Evolutionary conservation across 2,888 invertebrate genomes (phyloP).

Genomic region (Aromia moschata): DNA sequence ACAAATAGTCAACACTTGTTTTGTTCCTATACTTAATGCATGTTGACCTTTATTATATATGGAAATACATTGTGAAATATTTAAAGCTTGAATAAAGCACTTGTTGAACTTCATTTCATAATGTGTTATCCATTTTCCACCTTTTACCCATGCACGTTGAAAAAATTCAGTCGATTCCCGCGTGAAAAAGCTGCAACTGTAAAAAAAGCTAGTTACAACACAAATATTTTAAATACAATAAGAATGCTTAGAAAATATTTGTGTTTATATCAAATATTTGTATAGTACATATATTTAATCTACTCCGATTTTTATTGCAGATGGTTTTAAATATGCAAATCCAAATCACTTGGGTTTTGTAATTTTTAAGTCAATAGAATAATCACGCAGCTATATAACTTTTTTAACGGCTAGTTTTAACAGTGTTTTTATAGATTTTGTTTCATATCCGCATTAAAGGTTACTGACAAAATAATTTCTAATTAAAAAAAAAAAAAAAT

Average conservation of each 20-base stretch:
- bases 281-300: too few relatives aligned
- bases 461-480: neutral
- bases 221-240: neutral
- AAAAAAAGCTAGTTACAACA: neutral
- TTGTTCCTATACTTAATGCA: slow-evolving; percentile 58
- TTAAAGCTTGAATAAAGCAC: slow-evolving; percentile 72
- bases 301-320: neutral
- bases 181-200: slow-evolving; percentile 6
- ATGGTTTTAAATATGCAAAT: neutral
- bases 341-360: neutral
- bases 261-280: neutral
- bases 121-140: slow-evolving; percentile 69
- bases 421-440: neutral
- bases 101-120: slow-evolving; percentile 72
- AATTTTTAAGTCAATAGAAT: too few relatives aligned
- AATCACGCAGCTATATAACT: neutral
- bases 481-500: slow-evolving; percentile 4
- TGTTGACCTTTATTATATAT: slow-evolving; percentile 58
- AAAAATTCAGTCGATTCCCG: slow-evolving; percentile 7
- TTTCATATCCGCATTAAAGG: neutral
- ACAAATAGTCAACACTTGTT: slow-evolving; percentile 55
- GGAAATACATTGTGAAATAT: slow-evolving; percentile 73
- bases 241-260: neutral
- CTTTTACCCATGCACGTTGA: slow-evolving; percentile 24
- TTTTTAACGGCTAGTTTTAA: neutral